A percentile compares a stretch with the other conserved stretches of the same genome.
These are phyloP conservation scores for Leptinotarsa lineolata DNA, from an alignment of 1,140 invertebrate species.

Conservation along the genomic window DNA sequence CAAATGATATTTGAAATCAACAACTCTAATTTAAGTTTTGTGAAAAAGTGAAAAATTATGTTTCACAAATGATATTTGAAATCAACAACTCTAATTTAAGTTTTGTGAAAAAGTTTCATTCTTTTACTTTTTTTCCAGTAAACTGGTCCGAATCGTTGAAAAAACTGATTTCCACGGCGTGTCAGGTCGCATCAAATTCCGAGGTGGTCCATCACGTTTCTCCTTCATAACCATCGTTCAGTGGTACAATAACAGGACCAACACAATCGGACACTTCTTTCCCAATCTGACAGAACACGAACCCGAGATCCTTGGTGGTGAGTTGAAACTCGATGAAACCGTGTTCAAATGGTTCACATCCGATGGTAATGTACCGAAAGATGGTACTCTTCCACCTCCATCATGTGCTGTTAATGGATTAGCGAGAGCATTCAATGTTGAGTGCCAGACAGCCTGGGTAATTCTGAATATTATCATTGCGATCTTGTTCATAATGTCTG, in stretches of 20 bases:
- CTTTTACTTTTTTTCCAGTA: constrained; percentile 51
- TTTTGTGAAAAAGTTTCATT: too few species aligned
- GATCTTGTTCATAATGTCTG: constrained; percentile 62
- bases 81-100: too few species aligned
- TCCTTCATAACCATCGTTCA: constrained; percentile 75
- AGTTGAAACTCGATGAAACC: constrained; percentile 61
- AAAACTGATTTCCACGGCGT: constrained; percentile 75
- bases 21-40: too few species aligned
- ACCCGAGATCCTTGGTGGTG: constrained; percentile 57
- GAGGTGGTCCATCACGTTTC: constrained; percentile 68
- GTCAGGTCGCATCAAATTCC: constrained; percentile 75
- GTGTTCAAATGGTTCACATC: constrained; percentile 69
- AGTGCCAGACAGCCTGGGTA: constrained; percentile 74
- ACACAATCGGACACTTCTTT: constrained; percentile 67
- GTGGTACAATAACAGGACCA: constrained; percentile 63
- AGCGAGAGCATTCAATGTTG: constrained; percentile 66
- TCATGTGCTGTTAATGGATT: constrained; percentile 69
- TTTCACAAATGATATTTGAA: too few species aligned
- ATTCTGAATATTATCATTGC: constrained; percentile 74
- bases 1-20: too few species aligned
- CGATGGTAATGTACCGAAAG: constrained; percentile 64
- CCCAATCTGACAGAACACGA: constrained; percentile 59
- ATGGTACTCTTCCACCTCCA: constrained; percentile 66
- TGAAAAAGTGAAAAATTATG: too few species aligned
- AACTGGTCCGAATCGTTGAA: constrained; percentile 61